Evolutionary conservation across 2,113 vertebrate genomes (phyloP).

Genomic region (Perccottus glenii): DNA sequence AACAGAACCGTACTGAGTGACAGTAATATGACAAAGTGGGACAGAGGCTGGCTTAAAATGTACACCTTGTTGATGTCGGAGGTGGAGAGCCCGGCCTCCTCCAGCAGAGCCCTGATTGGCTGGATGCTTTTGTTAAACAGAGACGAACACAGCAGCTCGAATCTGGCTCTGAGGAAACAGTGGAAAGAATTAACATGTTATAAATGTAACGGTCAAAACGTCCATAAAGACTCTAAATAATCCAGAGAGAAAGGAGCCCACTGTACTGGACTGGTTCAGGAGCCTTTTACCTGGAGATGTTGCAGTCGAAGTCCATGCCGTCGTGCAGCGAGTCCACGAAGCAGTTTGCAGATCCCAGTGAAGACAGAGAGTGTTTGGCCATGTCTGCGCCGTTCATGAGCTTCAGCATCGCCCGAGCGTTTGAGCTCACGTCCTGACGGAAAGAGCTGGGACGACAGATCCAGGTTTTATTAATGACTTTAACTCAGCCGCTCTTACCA

Average conservation of each 20-base stretch:
- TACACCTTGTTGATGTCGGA: constrained; percentile 89
- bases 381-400: constrained; percentile 93
- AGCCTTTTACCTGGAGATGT: constrained; percentile 86
- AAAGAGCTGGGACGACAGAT: constrained; percentile 77
- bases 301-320: constrained; percentile 98
- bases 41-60: background rate
- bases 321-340: constrained; percentile 96
- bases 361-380: constrained; percentile 93
- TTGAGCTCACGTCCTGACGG: constrained; percentile 88
- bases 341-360: constrained; percentile 92
- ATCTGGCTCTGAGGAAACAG: constrained; percentile 85
- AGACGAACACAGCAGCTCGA: constrained; percentile 92
- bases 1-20: too few species aligned
- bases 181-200: background rate
- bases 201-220: too few species aligned
- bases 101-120: constrained; percentile 87
- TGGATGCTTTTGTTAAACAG: constrained; percentile 93
- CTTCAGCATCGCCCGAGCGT: constrained; percentile 94
- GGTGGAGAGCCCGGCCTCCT: constrained; percentile 83
- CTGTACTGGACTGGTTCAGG: too few species aligned
- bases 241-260: too few species aligned
- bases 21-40: too few species aligned
- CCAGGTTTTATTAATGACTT: too few species aligned
- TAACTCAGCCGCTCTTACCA: too few species aligned
- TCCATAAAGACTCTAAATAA: too few species aligned